These are phyloP conservation scores for Lutjanus argentimaculatus DNA, from an alignment of 2,797 vertebrate species.

Conservation along the genomic window DNA sequence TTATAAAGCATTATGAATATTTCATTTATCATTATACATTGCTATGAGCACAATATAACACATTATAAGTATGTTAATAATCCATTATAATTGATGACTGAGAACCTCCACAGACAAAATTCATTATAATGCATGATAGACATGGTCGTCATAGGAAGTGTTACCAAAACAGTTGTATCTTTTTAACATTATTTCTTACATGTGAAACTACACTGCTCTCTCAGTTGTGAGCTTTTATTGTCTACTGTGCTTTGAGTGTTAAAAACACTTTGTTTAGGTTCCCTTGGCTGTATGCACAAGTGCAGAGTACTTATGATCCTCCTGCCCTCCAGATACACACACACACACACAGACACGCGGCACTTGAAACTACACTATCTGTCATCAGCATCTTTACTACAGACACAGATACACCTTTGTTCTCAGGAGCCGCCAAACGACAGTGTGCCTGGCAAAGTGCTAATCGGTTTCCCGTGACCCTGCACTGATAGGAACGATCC, in stretches of 20 bases:
- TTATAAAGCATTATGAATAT: too few relatives aligned
- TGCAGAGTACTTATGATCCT: constrained; percentile 18
- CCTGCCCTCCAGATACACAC: background rate
- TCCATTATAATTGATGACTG: too few relatives aligned
- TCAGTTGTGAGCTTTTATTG: constrained; percentile 21
- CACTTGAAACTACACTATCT: constrained; percentile 66
- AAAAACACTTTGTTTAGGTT: constrained; percentile 41
- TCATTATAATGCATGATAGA: too few relatives aligned
- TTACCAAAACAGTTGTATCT: background rate
- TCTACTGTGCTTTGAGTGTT: background rate
- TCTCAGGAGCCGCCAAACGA: constrained; percentile 61
- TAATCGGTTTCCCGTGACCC: constrained; percentile 81
- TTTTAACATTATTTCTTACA: constrained; percentile 17
- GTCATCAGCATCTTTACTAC: constrained; percentile 67
- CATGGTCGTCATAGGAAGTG: too few relatives aligned
- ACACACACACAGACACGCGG: constrained; percentile 15
- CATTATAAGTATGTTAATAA: too few relatives aligned
- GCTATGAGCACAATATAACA: too few relatives aligned
- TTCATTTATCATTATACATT: too few relatives aligned
- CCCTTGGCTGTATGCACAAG: constrained; percentile 21
- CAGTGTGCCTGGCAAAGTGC: constrained; percentile 63
- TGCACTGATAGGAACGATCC: constrained; percentile 79
- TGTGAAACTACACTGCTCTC: constrained; percentile 23
- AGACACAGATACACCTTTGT: constrained; percentile 77
- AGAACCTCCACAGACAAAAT: too few relatives aligned